Conservation (phyloP, 2,113 vertebrate species). For the Podiceps cristatus region DNA sequence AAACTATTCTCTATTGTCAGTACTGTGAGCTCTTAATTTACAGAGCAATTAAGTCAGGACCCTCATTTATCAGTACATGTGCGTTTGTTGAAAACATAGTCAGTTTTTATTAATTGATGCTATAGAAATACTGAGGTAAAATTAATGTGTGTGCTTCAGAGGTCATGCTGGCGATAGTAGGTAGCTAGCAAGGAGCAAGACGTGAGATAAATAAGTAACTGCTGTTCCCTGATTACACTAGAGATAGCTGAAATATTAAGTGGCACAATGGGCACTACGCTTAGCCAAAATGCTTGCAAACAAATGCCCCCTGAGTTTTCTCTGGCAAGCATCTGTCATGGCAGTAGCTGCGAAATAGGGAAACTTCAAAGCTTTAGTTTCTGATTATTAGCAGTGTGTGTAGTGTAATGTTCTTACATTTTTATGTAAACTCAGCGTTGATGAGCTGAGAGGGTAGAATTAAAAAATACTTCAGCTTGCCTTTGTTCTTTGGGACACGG, state of each 20-base stretch:
- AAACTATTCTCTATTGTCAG: conserved; percentile 91
- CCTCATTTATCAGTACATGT: conserved; percentile 97
- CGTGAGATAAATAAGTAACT: conserved; percentile 84
- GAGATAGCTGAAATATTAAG: conserved; percentile 83
- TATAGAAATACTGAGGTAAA: conserved; percentile 90
- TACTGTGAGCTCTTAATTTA: conserved; percentile 98
- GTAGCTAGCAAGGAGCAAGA: conserved; percentile 79
- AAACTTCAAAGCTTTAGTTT: conserved; percentile 80
- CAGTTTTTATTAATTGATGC: conserved; percentile 99
- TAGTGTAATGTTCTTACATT: conserved; percentile 79
- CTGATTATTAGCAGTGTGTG: conserved; percentile 78
- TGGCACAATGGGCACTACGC: conserved; percentile 74
- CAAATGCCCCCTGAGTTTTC: conserved; percentile 76
- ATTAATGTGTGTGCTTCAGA: conserved; percentile 92
- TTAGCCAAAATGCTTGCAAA: conserved; percentile 75
- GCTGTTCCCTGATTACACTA: conserved; percentile 75
- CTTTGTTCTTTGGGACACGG: conserved; percentile 75
- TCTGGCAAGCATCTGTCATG: conserved; percentile 85
- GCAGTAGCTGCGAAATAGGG: conserved; percentile 76
- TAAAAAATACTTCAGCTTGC: conserved; percentile 79
- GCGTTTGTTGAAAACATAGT: conserved; percentile 91
- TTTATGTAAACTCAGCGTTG: conserved; percentile 79
- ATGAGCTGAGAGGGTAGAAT: conserved; percentile 80
- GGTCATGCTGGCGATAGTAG: conserved; percentile 83
- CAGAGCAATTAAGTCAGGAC: conserved; percentile 96